Evolutionary conservation across 2,797 vertebrate genomes (phyloP), one percentile per base, ranked within the genome.

Genomic region (Anguilla anguilla): DNA sequence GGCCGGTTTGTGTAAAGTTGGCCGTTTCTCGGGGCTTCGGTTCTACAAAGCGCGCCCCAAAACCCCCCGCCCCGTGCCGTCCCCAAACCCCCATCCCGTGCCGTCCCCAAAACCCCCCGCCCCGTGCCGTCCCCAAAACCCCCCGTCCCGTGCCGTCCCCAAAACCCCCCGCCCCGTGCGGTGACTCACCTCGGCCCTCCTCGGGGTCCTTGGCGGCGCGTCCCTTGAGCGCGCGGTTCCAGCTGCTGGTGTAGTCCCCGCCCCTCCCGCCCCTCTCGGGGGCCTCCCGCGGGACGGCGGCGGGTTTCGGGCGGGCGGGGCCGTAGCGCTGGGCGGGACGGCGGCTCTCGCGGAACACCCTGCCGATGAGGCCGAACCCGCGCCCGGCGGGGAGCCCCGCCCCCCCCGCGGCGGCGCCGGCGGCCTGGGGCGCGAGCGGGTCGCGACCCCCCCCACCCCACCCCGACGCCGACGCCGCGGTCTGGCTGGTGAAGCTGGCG

Each of bases 101-200:
- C 31, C 31, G 31, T 31, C 31, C 31, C 31, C 31, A 31, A 31
- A 31, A 31, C 31, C 35, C 31, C 35, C 35, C 1, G 35, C 1
- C 35, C 35, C 35, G 35, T 1, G 49, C 49, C n/a, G n/a, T n/a
- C 6, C 55, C 55, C 15, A 1, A 57, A 57, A 57, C 9, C 55
- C 15, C 9, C 35, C 35, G 31, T 1, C 31, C 31, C 31, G 31
- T 31, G 31, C 31, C 31, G 31, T 31, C 31, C 31, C 31, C 31
- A 31, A 31, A 31, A 31, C 31, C 35, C 31, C 35, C 35, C 1
- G 35, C 1, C 35, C 35, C 35, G 35, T 1, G 49, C 49, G 49
- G 4, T 13, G 5, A 88, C 93, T 95, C 94, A 99, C 98, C 98
- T 98, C 96, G 95, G 83, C 96, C 97, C 39, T 99, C 98, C 6